Conservation (phyloP, 2,888 invertebrate genomes). For the Camponotus fellah region DNA sequence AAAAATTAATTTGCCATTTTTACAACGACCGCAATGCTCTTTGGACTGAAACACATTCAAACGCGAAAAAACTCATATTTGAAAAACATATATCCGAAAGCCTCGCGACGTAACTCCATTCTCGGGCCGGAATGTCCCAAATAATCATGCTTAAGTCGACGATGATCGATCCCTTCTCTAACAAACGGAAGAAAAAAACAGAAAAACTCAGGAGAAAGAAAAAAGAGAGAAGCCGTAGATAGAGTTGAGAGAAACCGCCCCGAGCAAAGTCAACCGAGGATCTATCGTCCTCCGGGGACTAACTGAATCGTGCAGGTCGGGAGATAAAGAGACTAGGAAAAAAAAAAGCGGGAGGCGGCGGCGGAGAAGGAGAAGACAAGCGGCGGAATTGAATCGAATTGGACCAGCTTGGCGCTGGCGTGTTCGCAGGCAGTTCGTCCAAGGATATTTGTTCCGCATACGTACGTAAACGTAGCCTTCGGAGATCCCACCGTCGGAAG, state of each 20-base stretch:
- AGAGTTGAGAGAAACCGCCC: constrained; percentile 75
- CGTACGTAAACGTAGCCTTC: constrained; percentile 72
- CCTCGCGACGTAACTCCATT: neutral
- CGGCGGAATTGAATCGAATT: constrained; percentile 81
- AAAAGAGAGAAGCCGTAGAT: constrained; percentile 37
- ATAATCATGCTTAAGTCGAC: constrained; percentile 35
- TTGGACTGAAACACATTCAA: neutral
- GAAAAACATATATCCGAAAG: constrained; percentile 1
- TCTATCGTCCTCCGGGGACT: constrained; percentile 84
- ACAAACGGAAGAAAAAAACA: constrained; percentile 12
- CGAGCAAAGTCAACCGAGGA: constrained; percentile 81
- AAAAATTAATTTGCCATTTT: neutral
- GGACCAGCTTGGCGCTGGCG: constrained; percentile 79
- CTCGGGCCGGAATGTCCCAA: neutral
- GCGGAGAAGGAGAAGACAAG: constrained; percentile 49
- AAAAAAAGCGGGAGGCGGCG: constrained; percentile 45
- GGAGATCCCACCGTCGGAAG: constrained; percentile 70
- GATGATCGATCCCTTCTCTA: constrained; percentile 26
- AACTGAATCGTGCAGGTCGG: constrained; percentile 75
- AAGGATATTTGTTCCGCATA: constrained; percentile 80
- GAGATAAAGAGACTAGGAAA: constrained; percentile 71
- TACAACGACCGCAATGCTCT: neutral
- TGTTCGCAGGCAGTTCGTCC: constrained; percentile 83
- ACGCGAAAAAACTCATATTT: neutral
- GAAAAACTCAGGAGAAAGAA: neutral